These are phyloP conservation scores for Aleadryas rufinucha DNA, from an alignment of 2,113 vertebrate species.

Conservation along the genomic window DNA sequence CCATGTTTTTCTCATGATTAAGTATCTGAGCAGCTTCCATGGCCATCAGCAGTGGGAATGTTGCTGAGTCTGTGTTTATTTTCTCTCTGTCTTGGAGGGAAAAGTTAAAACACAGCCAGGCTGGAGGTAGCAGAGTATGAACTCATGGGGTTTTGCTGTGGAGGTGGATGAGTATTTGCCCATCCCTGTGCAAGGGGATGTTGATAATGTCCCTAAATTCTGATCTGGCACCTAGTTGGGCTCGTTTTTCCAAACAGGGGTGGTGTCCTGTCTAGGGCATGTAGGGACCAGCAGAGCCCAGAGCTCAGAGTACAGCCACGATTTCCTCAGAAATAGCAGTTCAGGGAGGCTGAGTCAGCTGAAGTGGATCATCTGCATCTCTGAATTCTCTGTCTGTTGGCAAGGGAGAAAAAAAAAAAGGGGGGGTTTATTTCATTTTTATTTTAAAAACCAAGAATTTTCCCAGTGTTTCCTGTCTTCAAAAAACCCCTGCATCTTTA, in stretches of 20 bases:
- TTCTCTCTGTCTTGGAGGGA: neutral
- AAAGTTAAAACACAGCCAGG: neutral
- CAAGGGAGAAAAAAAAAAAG: neutral
- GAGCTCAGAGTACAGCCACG: neutral
- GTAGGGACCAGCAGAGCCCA: neutral
- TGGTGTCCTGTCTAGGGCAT: neutral
- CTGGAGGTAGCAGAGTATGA: neutral
- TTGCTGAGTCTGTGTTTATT: neutral
- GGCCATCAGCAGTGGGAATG: neutral
- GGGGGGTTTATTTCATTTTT: neutral
- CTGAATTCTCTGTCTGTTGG: neutral
- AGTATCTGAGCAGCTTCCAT: neutral
- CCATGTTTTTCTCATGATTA: neutral
- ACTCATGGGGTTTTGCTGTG: neutral
- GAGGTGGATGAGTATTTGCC: neutral
- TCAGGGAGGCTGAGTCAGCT: neutral
- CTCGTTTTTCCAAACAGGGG: fast-evolving
- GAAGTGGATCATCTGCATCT: neutral
- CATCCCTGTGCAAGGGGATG: neutral
- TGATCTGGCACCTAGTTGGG: neutral
- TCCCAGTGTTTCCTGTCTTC: neutral
- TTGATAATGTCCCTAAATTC: neutral
- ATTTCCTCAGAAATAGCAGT: neutral
- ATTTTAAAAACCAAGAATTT: neutral
- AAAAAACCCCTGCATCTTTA: neutral